These are phyloP conservation scores for Nephila pilipes DNA, from an alignment of 1,140 invertebrate species.

Conservation along the genomic window DNA sequence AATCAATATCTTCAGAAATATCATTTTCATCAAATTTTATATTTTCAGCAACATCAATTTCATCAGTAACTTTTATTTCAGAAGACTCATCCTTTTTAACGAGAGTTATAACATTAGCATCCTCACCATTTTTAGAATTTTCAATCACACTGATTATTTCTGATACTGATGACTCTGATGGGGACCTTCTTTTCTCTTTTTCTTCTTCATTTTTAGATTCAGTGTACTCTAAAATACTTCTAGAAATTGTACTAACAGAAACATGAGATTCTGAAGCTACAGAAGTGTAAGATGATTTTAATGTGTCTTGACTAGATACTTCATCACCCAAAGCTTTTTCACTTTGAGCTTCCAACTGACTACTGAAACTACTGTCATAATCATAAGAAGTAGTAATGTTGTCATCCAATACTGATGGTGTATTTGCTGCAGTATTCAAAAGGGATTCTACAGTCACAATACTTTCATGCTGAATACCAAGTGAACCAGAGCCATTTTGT, in stretches of 20 bases:
- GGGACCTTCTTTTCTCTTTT: not conserved
- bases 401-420: not conserved
- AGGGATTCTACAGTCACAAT: not conserved
- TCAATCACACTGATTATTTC: conserved; percentile 52
- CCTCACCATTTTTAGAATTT: conserved; percentile 46
- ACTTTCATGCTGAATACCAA: not conserved
- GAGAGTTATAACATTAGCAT: not conserved
- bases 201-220: not conserved
- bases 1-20: not conserved
- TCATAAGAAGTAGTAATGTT: not conserved
- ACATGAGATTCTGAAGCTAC: not conserved
- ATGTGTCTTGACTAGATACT: not conserved
- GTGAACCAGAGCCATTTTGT: not conserved
- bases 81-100: not conserved
- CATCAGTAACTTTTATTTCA: not conserved
- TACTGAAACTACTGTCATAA: not conserved
- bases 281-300: not conserved
- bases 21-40: not conserved
- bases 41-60: not conserved
- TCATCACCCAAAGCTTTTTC: not conserved
- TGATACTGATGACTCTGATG: conserved; percentile 52
- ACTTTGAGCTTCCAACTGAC: not conserved
- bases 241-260: not conserved
- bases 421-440: not conserved
- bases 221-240: not conserved